Evolutionary conservation across 1,140 invertebrate species (phyloP), one percentile per base, ranked within the genome.

Genomic region (Stenopsyche tienmushanensis): DNA sequence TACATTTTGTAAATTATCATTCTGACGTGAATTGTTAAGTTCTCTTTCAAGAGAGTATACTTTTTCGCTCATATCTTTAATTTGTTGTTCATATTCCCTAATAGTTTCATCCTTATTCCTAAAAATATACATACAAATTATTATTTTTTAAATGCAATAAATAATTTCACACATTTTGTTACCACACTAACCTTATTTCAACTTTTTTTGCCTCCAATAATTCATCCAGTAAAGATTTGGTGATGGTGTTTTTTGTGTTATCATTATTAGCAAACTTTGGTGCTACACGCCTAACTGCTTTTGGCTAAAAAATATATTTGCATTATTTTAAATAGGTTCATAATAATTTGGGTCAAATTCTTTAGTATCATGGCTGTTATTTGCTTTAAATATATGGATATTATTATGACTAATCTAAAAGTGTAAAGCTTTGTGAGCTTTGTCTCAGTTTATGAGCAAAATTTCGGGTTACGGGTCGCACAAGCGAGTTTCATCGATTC

Each of bases 151-250:
- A n/a, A n/a, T n/a, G 13, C 5, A 34, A 34, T 34, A 34, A 34
- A 34, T 13, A 34, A 34, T 7, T 34, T 34, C 29, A 34, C 29
- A 52, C 15, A 23, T 25, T 24, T 1, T 2, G n/a, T n/a, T n/a
- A n/a, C n/a, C n/a, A n/a, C n/a, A n/a, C n/a, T n/a, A n/a, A 66
- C 67, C 63, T 69, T 8, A 69, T 65, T 57, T 69, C 67, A 26
- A 69, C 67, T 47, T 65, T 65, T 62, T 69, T 69, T 17, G 58
- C 39, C 25, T 62, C 53, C 25, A 69, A 50, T 8, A 65, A 26
- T 20, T 69, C 67, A 65, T 63, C 29, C 55, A 58, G 24, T 24
- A 42, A 44, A 1, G 55, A 3, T 45, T 45, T 41, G 7, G 21
- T n/a, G n/a, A n/a, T n/a, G n/a, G n/a, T n/a, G n/a, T n/a, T 21